Evolutionary conservation across 2,113 vertebrate species (phyloP).

Genomic region (Damaliscus lunatus): DNA sequence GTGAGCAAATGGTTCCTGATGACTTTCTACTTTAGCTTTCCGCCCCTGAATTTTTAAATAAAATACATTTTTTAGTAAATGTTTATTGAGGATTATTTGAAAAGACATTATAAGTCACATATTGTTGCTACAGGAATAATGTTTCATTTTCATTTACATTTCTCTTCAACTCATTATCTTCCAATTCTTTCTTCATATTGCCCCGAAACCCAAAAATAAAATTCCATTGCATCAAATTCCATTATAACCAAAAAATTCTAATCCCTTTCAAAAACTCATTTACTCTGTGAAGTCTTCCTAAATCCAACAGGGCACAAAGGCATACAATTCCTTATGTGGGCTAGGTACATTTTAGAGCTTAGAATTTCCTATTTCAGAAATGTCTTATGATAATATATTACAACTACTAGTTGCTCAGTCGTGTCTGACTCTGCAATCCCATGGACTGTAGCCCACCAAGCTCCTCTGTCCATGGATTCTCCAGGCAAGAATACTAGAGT

Average conservation of each 20-base stretch:
- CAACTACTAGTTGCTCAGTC: neutral
- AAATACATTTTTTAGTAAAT: conserved; percentile 35
- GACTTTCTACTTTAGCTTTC: conserved; percentile 81
- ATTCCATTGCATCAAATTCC: neutral
- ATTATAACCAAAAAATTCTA: neutral
- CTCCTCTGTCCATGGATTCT: neutral
- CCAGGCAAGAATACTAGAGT: neutral
- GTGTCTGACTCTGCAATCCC: neutral
- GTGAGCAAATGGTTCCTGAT: conserved; percentile 92
- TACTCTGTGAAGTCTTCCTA: neutral
- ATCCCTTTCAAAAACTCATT: neutral
- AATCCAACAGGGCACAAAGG: neutral
- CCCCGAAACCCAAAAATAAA: neutral
- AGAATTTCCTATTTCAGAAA: conserved; percentile 7
- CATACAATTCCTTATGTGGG: neutral
- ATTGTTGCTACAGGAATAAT: neutral
- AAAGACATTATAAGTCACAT: conserved; percentile 8
- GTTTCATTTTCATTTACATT: neutral
- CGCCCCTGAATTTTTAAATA: conserved; percentile 81
- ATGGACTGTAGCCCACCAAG: neutral
- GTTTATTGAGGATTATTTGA: neutral
- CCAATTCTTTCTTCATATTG: neutral
- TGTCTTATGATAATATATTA: neutral
- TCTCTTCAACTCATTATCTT: neutral
- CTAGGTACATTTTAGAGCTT: neutral